Evolutionary conservation across 2,113 vertebrate genomes (phyloP), one percentile per base, ranked within the genome.

Genomic region (Thymallus thymallus): DNA sequence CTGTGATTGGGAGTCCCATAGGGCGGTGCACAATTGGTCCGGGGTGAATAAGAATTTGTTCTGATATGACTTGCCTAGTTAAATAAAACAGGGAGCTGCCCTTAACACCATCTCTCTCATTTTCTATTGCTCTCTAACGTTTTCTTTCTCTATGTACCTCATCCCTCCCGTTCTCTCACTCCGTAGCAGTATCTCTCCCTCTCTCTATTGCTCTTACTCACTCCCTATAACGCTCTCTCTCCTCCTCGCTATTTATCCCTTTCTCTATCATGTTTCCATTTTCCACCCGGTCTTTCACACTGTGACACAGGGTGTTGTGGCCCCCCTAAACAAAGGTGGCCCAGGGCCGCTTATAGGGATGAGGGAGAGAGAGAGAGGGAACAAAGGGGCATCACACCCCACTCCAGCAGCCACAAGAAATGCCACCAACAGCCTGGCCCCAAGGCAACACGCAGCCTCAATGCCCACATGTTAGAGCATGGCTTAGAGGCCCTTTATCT

Each of bases 261-360:
- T 30, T 61, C 6, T 35, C 56, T 26, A 12, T 26, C 55, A 61
- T 72, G 67, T 35, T 69, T 10, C 74, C 65, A 68, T 10, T 22
- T 35, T 69, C 56, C 67, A 29, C 30, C 1, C 22, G n/a, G 4
- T 10, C 56, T 81, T 86, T 85, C 77, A 80, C 78, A 72, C 70
- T 65, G 77, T 77, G 79, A 75, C 71, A 76, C 85, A 87, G 84
- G 81, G 88, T 86, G 77, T 66, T 51, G 81, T 55, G 20, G 64
- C 56, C 82, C 77, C 81, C 48, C 56, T 46, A 41, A 81, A 87
- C 77, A 87, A 87, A 87, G 72, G 79, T 83, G 78, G 67, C 69
- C 81, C 58, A 1, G 23, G 82, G 66, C 75, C 63, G 72, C 69
- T 41, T 82, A 62, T 68, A 60, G 58, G 84, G 74, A 45, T 67